Percentiles rank a stretch among this genome's conserved stretches.
Conservation (phyloP, 1,140 invertebrate genomes). For the Drosophila lacertosa region DNA sequence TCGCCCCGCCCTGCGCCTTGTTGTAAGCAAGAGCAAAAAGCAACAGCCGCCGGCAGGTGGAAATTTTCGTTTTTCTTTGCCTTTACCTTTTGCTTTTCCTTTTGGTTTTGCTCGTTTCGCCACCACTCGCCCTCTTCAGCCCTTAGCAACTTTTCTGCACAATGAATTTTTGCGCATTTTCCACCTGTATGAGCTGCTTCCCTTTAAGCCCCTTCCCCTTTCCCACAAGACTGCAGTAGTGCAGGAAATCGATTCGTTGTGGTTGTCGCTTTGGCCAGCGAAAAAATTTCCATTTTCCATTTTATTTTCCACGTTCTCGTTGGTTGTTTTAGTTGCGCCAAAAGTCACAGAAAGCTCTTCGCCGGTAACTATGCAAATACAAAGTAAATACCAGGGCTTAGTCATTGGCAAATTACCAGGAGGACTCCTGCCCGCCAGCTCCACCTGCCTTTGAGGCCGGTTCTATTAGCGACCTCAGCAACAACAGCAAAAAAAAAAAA, state of each 20-base stretch:
- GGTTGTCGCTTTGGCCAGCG: constrained; percentile 61
- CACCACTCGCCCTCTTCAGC: constrained; percentile 1
- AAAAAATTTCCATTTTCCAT: constrained; percentile 49
- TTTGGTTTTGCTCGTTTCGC: background rate
- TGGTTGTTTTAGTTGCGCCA: constrained; percentile 20
- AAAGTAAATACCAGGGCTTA: constrained; percentile 59
- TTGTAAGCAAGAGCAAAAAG: constrained; percentile 60
- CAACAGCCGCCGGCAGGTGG: constrained; percentile 71
- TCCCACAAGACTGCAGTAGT: background rate
- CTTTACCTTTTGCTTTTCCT: constrained; percentile 6
- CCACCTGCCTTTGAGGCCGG: background rate
- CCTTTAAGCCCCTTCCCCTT: background rate
- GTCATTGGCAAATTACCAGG: constrained; percentile 62
- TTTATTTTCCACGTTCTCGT: constrained; percentile 19
- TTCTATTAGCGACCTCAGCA: constrained; percentile 20
- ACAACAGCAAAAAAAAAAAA: constrained; percentile 1
- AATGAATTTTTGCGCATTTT: constrained; percentile 82
- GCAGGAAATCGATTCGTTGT: constrained; percentile 75
- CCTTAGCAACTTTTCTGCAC: constrained; percentile 71
- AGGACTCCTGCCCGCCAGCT: background rate
- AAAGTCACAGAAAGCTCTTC: constrained; percentile 42
- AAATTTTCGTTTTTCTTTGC: constrained; percentile 27
- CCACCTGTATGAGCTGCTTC: constrained; percentile 70
- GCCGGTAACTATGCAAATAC: constrained; percentile 67
- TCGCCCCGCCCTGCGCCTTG: background rate